Evolutionary conservation across 1,140 invertebrate species (phyloP).

Genomic region (Pissodes strobi): DNA sequence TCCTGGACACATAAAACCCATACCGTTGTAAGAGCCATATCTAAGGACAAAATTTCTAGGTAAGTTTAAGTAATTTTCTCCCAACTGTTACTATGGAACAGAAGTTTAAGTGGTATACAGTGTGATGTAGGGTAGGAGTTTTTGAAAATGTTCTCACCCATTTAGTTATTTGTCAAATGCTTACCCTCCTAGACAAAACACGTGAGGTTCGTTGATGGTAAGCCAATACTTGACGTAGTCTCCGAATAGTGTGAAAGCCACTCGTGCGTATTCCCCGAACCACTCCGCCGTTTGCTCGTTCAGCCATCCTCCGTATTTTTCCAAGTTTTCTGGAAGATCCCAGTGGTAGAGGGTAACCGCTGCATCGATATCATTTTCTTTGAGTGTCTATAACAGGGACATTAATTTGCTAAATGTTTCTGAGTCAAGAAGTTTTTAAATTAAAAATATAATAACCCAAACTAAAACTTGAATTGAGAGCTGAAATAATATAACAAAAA

Average conservation of each 20-base stretch:
- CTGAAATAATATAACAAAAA: too few relatives aligned
- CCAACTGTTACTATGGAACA: background rate
- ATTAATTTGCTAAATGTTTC: background rate
- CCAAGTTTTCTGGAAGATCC: constrained; percentile 48
- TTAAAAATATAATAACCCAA: background rate
- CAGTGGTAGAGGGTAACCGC: constrained; percentile 59
- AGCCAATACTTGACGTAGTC: constrained; percentile 35
- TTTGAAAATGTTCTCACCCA: too few relatives aligned
- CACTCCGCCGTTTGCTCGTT: constrained; percentile 36
- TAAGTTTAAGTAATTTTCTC: background rate
- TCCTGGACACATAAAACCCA: constrained; percentile 52
- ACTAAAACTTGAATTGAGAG: too few relatives aligned
- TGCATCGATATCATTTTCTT: constrained; percentile 62
- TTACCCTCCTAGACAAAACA: constrained; percentile 45
- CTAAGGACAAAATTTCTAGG: too few relatives aligned
- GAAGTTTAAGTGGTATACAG: constrained; percentile 48
- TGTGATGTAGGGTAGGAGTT: too few relatives aligned
- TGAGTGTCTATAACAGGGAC: constrained; percentile 23
- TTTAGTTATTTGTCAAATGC: too few relatives aligned
- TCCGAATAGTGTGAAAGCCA: constrained; percentile 32
- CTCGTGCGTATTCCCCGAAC: constrained; percentile 52
- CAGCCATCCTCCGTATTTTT: constrained; percentile 50
- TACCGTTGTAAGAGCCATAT: constrained; percentile 6
- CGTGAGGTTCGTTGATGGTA: constrained; percentile 54
- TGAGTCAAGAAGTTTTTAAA: too few relatives aligned